Evolutionary conservation across 1,140 invertebrate genomes (phyloP), one percentile per base, ranked within the genome.

Genomic region (Diabrotica undecimpunctata): DNA sequence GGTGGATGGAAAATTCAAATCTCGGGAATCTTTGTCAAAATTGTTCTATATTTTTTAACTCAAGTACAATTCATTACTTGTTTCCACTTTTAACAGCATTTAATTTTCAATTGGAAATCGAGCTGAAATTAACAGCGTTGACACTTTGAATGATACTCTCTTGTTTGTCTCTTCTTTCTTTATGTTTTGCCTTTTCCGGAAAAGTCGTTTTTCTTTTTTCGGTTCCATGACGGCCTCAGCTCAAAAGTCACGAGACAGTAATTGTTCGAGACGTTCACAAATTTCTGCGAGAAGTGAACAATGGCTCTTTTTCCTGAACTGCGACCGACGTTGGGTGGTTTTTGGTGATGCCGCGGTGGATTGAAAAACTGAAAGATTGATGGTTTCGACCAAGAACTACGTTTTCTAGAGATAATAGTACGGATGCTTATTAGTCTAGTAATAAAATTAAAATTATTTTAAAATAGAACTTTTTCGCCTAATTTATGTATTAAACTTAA

Each of bases 201-300:
- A 55, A 14, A 36, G 54, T 36, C n/a, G 54, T 14, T 55, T 55
- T 55, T 55, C 25, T 14, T 36, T 14, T 14, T 14, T 14, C 54
- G n/a, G 41, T 46, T 25, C 25, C 25, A 25, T 46, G 41, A 46
- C 41, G n/a, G 8, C 41, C n/a, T 10, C 8, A 46, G 41, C n/a
- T 55, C 54, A 55, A 55, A 55, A 55, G 54, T 55, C 54, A 14
- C 25, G 13, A 55, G 54, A 55, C 54, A 55, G 54, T 55, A 55
- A 55, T 55, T 55, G 54, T 55, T 55, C 13, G 54, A 35, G 54
- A 55, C 54, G 54, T 55, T 55, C 54, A 55, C 54, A 36, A 55
- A 55, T 55, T 55, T 35, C 13, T 14, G 5, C 54, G 54, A 14
- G 25, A 55, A 46, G 41, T 46, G 8, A 46, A 46, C 8, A 46